Conservation (phyloP, 2,888 invertebrate genomes). For the Napeogenes sylphis region DNA sequence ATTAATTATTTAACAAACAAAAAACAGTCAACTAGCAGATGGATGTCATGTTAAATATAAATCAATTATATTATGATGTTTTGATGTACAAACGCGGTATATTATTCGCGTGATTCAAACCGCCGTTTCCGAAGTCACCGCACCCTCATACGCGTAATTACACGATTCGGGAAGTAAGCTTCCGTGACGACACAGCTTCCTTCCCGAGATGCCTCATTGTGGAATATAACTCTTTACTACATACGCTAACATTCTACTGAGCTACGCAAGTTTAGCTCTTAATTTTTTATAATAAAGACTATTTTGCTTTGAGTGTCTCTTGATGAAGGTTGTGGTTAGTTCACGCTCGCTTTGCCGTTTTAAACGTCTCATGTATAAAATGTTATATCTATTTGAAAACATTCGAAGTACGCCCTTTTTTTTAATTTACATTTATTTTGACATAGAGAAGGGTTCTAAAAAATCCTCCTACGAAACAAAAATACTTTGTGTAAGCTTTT, state of each 20-base stretch:
- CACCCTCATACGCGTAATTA: slow-evolving; percentile 26
- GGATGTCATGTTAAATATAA: too few relatives aligned
- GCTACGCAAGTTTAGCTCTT: slow-evolving; percentile 4
- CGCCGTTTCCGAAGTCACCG: slow-evolving; percentile 13
- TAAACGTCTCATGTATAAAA: slow-evolving; percentile 13
- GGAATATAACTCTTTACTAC: slow-evolving; percentile 17
- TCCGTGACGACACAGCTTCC: slow-evolving; percentile 25
- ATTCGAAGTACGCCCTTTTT: background rate
- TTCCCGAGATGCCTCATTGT: slow-evolving; percentile 27
- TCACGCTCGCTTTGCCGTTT: slow-evolving; percentile 15
- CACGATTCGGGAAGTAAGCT: slow-evolving; percentile 29
- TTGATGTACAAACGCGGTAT: background rate
- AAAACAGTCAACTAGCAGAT: too few relatives aligned
- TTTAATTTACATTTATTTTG: background rate
- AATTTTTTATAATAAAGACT: slow-evolving; percentile 8
- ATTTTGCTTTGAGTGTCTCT: background rate
- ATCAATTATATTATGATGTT: too few relatives aligned
- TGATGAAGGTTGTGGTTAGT: slow-evolving; percentile 10
- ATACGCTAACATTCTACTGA: slow-evolving; percentile 3
- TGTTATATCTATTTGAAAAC: slow-evolving; percentile 1
- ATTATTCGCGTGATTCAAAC: slow-evolving; percentile 3
- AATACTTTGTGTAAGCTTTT: slow-evolving; percentile 8
- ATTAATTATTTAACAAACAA: too few relatives aligned
- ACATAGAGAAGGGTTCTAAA: background rate
- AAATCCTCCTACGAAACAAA: slow-evolving; percentile 1